These are phyloP conservation scores for Muscicapa comitata DNA, from an alignment of 2,797 vertebrate genomes.

Conservation along the genomic window DNA sequence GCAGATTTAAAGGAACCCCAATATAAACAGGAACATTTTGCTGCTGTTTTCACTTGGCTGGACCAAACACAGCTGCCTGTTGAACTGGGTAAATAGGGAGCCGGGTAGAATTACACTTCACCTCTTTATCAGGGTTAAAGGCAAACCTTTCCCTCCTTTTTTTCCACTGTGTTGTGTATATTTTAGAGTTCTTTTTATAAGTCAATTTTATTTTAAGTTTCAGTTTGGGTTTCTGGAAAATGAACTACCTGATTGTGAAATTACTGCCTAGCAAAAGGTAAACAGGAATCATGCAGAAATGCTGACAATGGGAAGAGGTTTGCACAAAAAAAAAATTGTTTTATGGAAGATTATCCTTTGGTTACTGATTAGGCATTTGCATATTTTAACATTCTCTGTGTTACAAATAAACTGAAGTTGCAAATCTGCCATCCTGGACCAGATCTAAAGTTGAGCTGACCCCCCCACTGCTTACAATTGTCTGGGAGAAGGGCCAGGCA, in stretches of 20 bases:
- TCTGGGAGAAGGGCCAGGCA: background rate
- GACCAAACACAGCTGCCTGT: slow-evolving; percentile 8
- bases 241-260: background rate
- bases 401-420: background rate
- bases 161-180: background rate
- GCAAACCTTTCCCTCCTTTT: background rate
- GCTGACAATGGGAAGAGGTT: background rate
- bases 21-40: slow-evolving; percentile 33
- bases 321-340: background rate
- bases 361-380: background rate
- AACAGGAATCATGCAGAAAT: background rate
- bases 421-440: background rate
- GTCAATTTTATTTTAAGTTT: background rate
- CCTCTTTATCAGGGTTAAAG: slow-evolving; percentile 32
- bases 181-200: background rate
- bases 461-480: background rate
- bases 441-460: background rate
- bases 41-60: slow-evolving; percentile 20
- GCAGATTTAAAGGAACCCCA: slow-evolving; percentile 18
- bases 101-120: background rate
- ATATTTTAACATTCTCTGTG: background rate
- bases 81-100: slow-evolving; percentile 16
- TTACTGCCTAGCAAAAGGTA: background rate
- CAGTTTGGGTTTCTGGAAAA: slow-evolving; percentile 5
- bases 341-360: background rate